Conservation (phyloP, 2,113 vertebrate species). For the Neolamprologus hecqui region DNA sequence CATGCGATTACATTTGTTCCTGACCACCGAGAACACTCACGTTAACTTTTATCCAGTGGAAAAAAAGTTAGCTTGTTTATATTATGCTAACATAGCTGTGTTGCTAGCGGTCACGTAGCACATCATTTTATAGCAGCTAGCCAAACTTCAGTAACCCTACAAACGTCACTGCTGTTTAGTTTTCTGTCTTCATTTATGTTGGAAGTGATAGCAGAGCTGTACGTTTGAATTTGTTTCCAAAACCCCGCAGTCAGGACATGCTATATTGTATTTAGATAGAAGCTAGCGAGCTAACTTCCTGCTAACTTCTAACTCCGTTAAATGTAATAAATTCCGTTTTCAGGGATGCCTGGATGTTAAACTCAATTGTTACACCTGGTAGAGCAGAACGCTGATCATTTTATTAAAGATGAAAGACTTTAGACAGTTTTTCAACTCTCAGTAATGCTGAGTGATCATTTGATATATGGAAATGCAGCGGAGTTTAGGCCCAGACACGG, state of each 20-base stretch:
- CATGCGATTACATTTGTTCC: not conserved
- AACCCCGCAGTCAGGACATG: not conserved
- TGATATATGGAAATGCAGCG: not conserved
- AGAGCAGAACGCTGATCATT: not conserved
- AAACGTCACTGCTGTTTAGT: no score
- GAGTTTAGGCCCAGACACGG: rapidly evolving
- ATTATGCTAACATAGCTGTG: no score
- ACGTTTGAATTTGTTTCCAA: rapidly evolving
- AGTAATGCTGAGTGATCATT: rapidly evolving
- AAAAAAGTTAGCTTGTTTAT: no score
- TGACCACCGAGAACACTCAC: not conserved
- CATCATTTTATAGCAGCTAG: rapidly evolving
- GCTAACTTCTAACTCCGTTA: rapidly evolving
- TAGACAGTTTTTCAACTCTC: not conserved
- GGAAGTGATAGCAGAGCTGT: not conserved
- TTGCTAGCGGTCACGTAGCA: rapidly evolving
- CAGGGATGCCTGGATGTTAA: not conserved
- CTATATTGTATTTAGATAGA: not conserved
- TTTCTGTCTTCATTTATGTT: not conserved
- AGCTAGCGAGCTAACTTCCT: rapidly evolving
- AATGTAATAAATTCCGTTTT: not conserved
- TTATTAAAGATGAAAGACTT: not conserved
- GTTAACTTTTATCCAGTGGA: rapidly evolving
- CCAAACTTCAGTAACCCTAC: no score
- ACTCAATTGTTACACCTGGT: not conserved